Evolutionary conservation across 1,140 invertebrate genomes (phyloP), one percentile per base, ranked within the genome.

Genomic region (Neodiprion virginianus): DNA sequence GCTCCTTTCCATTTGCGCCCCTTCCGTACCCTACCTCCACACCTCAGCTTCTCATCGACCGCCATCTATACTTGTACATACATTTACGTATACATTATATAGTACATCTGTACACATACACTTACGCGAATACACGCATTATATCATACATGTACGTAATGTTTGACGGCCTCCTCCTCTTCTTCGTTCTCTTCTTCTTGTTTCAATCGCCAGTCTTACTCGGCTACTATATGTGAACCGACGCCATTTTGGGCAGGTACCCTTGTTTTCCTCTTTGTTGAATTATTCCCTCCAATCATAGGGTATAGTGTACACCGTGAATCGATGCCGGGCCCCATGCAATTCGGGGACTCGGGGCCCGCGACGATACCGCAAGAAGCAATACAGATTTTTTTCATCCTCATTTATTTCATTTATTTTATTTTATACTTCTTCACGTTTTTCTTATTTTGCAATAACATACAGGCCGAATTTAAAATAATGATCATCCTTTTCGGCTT

Each of bases 391-490:
- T 61, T 17, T 61, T 17, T 61, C 53, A 8, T 12, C 11, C 53
- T 61, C 53, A 14, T 61, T 61, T 5, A 14, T 61, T 61, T 61
- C 53, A 61, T 61, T 40, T 40, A 40, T 40, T 40, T 40, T 40
- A 40, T 40, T 40, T 40, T 40, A 40, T 40, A 40, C 28, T 40
- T 40, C 53, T 61, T 61, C 11, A 8, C n/a, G 80, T 79, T 84
- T 69, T 85, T 40, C 28, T 40, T 40, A 40, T 40, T 84, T 85
- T 83, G 83, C 75, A 73, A 78, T 80, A 81, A 84, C 79, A 84
- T 86, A 84, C 82, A 74, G 80, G 81, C 77, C 77, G 77, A 84
- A 81, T 84, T 84, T 81, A 79, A 85, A 85, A 81, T 85, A 83
- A 85, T 83, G 85, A 86, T 82, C 81, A 77, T 78, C 71, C 76